Percentiles rank a stretch among this genome's conserved stretches.
Conservation (phyloP, 1,140 invertebrate genomes). For the Mercenaria mercenaria region DNA sequence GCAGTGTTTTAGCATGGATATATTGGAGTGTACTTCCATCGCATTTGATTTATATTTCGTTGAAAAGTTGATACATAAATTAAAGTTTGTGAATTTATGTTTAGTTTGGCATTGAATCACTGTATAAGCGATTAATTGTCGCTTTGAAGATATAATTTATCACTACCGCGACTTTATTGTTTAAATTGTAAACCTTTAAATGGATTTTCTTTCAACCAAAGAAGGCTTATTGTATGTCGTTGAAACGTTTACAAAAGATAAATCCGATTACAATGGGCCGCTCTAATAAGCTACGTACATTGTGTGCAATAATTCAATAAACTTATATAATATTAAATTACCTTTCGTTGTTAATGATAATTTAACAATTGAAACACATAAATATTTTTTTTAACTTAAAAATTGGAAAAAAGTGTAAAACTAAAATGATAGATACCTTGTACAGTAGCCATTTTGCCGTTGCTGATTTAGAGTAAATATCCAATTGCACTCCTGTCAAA, state of each 20-base stretch:
- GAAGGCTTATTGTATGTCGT: background rate
- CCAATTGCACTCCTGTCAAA: background rate
- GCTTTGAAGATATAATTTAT: background rate
- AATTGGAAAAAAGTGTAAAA: background rate
- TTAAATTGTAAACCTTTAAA: constrained; percentile 28
- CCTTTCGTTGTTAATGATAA: constrained; percentile 15
- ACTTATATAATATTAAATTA: constrained; percentile 31
- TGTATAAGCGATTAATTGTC: background rate
- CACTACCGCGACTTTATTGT: background rate
- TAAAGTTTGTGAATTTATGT: background rate
- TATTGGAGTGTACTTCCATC: too few species aligned
- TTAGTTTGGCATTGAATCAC: background rate
- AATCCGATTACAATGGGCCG: background rate
- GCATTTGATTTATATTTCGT: too few species aligned
- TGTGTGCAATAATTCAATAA: constrained; percentile 18
- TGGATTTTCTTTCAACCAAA: constrained; percentile 20
- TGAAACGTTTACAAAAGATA: constrained; percentile 14
- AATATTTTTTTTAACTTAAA: background rate
- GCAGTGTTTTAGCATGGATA: too few species aligned
- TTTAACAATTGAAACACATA: background rate
- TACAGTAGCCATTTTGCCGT: constrained; percentile 31
- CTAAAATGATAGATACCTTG: constrained; percentile 19
- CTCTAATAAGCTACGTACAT: constrained; percentile 2
- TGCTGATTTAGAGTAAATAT: background rate
- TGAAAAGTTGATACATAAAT: background rate